Evolutionary conservation across 1,140 invertebrate species (phyloP).

Genomic region (Trissolcus basalis): DNA sequence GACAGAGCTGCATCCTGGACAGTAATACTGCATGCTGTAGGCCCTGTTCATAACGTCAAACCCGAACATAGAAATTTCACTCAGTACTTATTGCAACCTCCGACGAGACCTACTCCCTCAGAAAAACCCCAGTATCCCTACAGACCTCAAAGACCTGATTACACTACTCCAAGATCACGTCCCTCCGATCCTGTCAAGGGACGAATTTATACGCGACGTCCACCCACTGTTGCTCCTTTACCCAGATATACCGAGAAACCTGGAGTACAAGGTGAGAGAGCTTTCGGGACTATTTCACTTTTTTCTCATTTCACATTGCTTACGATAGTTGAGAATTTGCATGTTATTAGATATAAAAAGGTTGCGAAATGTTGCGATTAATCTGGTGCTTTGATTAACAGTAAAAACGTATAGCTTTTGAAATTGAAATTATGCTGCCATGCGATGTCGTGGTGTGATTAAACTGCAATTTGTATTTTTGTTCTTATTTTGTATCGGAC

Average conservation of each 20-base stretch:
- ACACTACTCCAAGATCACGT: constrained; percentile 61
- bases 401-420: too few relatives aligned
- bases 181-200: constrained; percentile 49
- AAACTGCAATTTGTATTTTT: too few relatives aligned
- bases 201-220: constrained; percentile 26
- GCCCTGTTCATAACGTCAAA: constrained; percentile 77
- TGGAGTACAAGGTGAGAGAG: constrained; percentile 65
- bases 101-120: constrained; percentile 60
- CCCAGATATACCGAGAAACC: constrained; percentile 35
- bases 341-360: not conserved
- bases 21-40: constrained; percentile 82
- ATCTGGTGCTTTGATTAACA: too few relatives aligned
- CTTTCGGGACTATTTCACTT: constrained; percentile 6
- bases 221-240: constrained; percentile 64
- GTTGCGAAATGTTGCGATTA: too few relatives aligned
- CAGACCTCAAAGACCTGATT: constrained; percentile 68
- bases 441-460: too few relatives aligned
- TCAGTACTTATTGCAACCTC: constrained; percentile 77
- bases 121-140: constrained; percentile 73
- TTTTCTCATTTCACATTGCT: too few relatives aligned
- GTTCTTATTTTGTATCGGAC: too few relatives aligned
- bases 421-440: too few relatives aligned
- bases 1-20: constrained; percentile 86
- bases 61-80: constrained; percentile 76
- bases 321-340: too few relatives aligned